phyloP scores from a whole-genome alignment of 2,797 vertebrate genomes.

The Squalus acanthias region DNA sequence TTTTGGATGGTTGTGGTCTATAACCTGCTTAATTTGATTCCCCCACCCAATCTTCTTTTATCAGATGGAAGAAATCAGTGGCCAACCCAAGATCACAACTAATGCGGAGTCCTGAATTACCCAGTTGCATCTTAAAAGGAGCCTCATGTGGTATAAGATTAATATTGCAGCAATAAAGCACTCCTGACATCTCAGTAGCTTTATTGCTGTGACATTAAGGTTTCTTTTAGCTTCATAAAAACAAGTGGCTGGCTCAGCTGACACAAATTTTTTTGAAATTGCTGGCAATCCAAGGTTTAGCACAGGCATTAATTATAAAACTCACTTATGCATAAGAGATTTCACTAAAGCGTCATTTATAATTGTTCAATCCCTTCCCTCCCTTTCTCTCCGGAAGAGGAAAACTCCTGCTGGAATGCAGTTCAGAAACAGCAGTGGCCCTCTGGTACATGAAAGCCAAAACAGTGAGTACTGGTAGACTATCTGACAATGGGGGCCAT shows the following conservation, averaged over 20 bases:
- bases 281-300: slow-evolving; percentile 7
- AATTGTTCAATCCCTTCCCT: not conserved
- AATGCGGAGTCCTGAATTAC: not conserved
- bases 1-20: not conserved
- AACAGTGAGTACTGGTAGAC: not conserved
- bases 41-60: not conserved
- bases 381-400: not conserved
- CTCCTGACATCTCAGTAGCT: not conserved
- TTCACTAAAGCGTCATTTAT: not conserved
- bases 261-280: not conserved
- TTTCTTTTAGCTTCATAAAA: not conserved
- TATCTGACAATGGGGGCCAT: not conserved
- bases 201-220: not conserved
- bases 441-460: not conserved
- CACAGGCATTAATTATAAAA: not conserved
- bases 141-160: not conserved
- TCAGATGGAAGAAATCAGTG: not conserved
- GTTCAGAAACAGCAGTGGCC: not conserved
- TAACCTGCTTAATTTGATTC: not conserved
- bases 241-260: not conserved
- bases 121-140: not conserved
- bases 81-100: not conserved
- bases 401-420: not conserved
- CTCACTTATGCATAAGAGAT: not conserved
- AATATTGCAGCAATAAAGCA: slow-evolving; percentile 1